A percentile compares a stretch with the other conserved stretches of the same genome.
Conservation (phyloP, 2,888 invertebrate species). For the Apoderus coryli region DNA sequence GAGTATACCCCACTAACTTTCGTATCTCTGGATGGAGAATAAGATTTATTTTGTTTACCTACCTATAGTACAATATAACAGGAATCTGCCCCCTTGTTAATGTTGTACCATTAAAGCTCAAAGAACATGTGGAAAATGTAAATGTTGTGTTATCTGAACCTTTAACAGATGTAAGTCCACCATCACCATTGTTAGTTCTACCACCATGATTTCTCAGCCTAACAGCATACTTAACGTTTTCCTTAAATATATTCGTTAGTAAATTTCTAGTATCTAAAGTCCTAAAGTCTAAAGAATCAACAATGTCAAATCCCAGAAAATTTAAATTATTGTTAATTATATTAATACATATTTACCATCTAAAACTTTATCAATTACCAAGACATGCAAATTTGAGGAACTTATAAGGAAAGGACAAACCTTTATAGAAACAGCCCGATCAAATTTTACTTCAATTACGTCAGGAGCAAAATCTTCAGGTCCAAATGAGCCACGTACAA, state of each 20-base stretch:
- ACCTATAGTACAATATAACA: slow-evolving; percentile 79
- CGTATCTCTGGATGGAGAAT: too few relatives aligned
- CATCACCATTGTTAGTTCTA: slow-evolving; percentile 88
- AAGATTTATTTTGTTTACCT: slow-evolving; percentile 15
- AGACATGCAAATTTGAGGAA: too few relatives aligned
- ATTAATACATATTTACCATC: background rate
- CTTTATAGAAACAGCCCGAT: slow-evolving; percentile 72
- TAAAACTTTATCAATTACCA: background rate
- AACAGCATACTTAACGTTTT: slow-evolving; percentile 78
- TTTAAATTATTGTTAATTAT: background rate
- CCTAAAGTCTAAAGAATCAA: background rate
- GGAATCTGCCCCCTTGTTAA: slow-evolving; percentile 91
- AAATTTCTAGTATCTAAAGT: background rate
- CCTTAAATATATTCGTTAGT: slow-evolving; percentile 37
- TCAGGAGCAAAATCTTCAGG: slow-evolving; percentile 79
- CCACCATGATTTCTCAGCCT: slow-evolving; percentile 81
- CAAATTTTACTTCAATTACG: slow-evolving; percentile 81
- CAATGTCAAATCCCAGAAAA: background rate
- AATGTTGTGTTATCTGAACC: slow-evolving; percentile 89
- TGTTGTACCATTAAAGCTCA: slow-evolving; percentile 95
- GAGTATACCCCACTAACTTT: too few relatives aligned
- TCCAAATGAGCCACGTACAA: slow-evolving; percentile 68
- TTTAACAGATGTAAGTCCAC: slow-evolving; percentile 73
- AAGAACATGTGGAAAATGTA: slow-evolving; percentile 77
- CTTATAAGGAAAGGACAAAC: too few relatives aligned